phyloP scores from a whole-genome alignment of 2,888 invertebrate genomes.

The Clanis bilineata region DNA sequence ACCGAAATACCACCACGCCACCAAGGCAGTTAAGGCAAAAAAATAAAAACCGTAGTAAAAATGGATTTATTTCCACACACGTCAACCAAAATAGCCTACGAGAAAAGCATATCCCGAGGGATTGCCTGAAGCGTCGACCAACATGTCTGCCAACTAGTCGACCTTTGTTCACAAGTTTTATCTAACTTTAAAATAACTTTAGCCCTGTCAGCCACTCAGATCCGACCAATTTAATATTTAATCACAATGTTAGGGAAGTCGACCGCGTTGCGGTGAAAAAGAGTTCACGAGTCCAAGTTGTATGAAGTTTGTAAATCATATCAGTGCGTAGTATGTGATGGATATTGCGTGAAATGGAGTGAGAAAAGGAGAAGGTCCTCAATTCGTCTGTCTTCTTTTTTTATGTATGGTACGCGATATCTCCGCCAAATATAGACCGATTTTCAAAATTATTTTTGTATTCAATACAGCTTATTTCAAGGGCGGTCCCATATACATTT shows the following conservation, averaged over 20 bases:
- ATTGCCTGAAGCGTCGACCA: neutral
- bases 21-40: too few species aligned
- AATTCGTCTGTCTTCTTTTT: too few species aligned
- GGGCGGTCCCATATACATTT: too few species aligned
- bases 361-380: too few species aligned
- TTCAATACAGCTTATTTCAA: too few species aligned
- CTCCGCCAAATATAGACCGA: too few species aligned
- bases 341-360: neutral
- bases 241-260: neutral
- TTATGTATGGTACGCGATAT: too few species aligned
- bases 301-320: neutral
- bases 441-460: too few species aligned
- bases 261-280: conserved; percentile 1
- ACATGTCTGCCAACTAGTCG: neutral
- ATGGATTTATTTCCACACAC: too few species aligned
- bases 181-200: conserved; percentile 1
- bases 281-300: neutral
- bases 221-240: conserved; percentile 13
- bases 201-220: neutral
- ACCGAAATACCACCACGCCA: too few species aligned
- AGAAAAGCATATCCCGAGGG: neutral
- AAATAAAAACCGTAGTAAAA: too few species aligned
- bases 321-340: neutral
- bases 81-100: neutral
- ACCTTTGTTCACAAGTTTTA: neutral